Evolutionary conservation across 2,113 vertebrate genomes (phyloP).

Genomic region (Glareola pratincola): DNA sequence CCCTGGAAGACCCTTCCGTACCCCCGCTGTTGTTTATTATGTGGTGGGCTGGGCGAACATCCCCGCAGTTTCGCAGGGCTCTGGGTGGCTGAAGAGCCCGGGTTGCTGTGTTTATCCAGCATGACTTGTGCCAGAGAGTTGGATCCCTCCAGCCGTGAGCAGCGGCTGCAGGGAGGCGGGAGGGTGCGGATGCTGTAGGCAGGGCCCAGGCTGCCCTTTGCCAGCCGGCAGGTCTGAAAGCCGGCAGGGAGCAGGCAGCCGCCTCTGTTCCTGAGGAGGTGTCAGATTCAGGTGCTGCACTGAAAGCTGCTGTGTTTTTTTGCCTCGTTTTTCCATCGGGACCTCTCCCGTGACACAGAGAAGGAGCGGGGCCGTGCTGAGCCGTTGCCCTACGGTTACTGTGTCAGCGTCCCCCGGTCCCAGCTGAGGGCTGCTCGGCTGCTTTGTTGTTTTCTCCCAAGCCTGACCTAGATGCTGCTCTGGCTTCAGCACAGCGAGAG

Average conservation of each 20-base stretch:
- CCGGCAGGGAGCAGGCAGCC: not conserved
- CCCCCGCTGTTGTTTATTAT: not conserved
- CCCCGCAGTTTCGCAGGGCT: not conserved
- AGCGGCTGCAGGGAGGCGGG: not conserved
- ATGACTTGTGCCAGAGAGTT: not conserved
- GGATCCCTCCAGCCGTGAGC: not conserved
- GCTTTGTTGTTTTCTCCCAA: not conserved
- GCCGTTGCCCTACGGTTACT: not conserved
- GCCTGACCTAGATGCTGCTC: conserved; percentile 41
- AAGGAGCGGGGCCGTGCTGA: rapidly evolving
- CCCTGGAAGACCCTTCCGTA: not conserved
- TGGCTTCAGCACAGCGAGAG: not conserved
- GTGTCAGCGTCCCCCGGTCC: not conserved
- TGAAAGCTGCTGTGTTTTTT: not conserved
- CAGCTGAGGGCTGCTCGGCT: not conserved
- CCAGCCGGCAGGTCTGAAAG: not conserved
- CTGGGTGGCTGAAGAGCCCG: not conserved
- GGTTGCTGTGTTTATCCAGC: not conserved
- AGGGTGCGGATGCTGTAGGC: not conserved
- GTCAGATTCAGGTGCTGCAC: not conserved
- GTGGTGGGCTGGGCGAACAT: not conserved
- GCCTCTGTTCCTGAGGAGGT: not conserved
- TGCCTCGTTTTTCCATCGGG: rapidly evolving
- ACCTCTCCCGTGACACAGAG: not conserved
- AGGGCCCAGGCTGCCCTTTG: not conserved